Percentiles rank a stretch among this genome's conserved stretches.
Evolutionary conservation across 2,797 vertebrate species (phyloP).

Genomic region (Phrynocephalus guinanensis): DNA sequence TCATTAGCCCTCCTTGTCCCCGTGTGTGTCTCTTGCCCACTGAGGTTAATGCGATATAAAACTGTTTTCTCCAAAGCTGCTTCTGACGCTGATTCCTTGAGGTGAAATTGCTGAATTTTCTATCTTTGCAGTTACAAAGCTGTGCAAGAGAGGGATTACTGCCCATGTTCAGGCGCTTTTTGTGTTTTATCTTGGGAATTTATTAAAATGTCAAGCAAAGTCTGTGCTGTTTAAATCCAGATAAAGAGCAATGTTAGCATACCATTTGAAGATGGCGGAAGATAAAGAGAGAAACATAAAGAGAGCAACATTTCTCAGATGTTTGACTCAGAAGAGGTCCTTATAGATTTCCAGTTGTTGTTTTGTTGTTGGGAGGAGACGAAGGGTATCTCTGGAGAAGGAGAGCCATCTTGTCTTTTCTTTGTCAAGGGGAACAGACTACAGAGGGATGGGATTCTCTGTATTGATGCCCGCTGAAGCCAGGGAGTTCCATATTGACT

Average conservation of each 20-base stretch:
- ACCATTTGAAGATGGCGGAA: not conserved
- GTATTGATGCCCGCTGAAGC: not conserved
- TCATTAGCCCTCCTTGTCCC: not conserved
- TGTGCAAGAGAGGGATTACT: not conserved
- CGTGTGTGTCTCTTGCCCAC: not conserved
- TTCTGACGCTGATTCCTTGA: conserved; percentile 43
- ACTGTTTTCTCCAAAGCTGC: not conserved
- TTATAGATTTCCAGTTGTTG: not conserved
- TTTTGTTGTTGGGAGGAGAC: not conserved
- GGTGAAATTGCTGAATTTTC: conserved; percentile 11
- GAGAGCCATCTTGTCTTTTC: not conserved
- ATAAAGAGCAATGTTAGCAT: not conserved
- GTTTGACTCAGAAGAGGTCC: not conserved
- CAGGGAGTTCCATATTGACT: conserved; percentile 53
- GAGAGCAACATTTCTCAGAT: not conserved
- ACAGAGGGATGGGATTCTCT: not conserved
- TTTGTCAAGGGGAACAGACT: not conserved
- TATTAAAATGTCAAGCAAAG: conserved; percentile 11
- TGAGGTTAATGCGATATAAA: not conserved
- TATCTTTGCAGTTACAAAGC: conserved; percentile 18
- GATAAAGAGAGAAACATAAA: not conserved
- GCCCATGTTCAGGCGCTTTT: not conserved
- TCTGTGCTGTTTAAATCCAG: not conserved
- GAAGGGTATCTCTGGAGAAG: not conserved
- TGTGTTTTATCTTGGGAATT: conserved; percentile 22